Evolutionary conservation across 2,888 invertebrate species (phyloP).

Genomic region (Drosophila pegasa): DNA sequence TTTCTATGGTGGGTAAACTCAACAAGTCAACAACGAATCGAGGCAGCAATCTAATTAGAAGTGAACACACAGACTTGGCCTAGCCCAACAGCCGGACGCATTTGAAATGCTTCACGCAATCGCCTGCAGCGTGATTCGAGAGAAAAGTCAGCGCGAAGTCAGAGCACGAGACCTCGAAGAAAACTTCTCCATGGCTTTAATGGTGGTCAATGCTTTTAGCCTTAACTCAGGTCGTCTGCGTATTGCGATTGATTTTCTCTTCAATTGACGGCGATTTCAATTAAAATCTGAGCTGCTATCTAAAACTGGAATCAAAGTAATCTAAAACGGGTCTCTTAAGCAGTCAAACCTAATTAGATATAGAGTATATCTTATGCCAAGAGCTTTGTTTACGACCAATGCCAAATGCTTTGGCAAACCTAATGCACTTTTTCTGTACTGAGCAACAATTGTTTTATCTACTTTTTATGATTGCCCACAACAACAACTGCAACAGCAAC

Average conservation of each 20-base stretch:
- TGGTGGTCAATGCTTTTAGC: constrained; percentile 24
- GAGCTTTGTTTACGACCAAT: constrained; percentile 1
- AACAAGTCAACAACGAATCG: background rate
- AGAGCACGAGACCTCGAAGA: constrained; percentile 16
- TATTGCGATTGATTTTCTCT: constrained; percentile 33
- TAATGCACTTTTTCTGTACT: constrained; percentile 46
- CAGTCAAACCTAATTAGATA: constrained; percentile 26
- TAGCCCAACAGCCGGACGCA: constrained; percentile 31
- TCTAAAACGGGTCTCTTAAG: constrained; percentile 6
- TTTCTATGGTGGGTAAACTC: background rate
- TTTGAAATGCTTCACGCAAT: constrained; percentile 27
- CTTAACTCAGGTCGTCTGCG: constrained; percentile 40
- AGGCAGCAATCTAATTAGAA: constrained; percentile 17
- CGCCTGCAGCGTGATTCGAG: constrained; percentile 50
- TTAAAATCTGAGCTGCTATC: constrained; percentile 32
- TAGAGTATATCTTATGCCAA: constrained; percentile 4
- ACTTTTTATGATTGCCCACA: constrained; percentile 28
- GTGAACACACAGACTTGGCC: constrained; percentile 27
- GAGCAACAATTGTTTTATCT: constrained; percentile 52
- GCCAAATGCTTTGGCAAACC: constrained; percentile 12
- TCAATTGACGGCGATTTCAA: constrained; percentile 30
- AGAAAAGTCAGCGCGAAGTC: constrained; percentile 23
- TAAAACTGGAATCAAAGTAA: constrained; percentile 11
- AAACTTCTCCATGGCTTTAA: constrained; percentile 8
- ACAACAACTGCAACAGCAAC: constrained; percentile 3